Evolutionary conservation across 2,797 vertebrate genomes (phyloP), one percentile per base, ranked within the genome.

Genomic region (Sebastes baramenuke): DNA sequence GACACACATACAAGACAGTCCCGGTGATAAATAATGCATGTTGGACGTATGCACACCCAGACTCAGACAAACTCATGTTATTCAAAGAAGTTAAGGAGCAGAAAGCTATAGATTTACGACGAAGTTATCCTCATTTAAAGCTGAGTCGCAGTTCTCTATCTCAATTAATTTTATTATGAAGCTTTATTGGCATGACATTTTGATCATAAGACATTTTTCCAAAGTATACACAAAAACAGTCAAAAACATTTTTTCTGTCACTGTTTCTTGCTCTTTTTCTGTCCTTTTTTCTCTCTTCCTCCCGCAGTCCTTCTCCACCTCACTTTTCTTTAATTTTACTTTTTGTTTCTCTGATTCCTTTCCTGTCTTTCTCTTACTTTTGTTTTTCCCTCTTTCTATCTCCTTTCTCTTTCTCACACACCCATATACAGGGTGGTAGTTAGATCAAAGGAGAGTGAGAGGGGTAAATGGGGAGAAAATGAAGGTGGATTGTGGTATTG

Each of bases 11-110:
- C 22, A 25, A 73, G 42, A 54, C 55, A 62, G 68, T 64, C 73
- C 49, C 68, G 65, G 46, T 72, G 34, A 86, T 86, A 77, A 87
- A 83, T 90, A 78, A 87, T 87, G 60, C 73, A 79, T 76, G 79
- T 64, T 20, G 30, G 55, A 67, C 5, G 27, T 27, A 71, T 54
- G 36, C 79, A 79, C 60, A 71, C 42, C 36, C 25, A 59, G 14
- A 60, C 25, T 6, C 30, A 64, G 22, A 65, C 34, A 65, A 38
- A 64, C 32, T 22, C 61, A 2, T 0, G 7, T 32, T 12, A 36
- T 62, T 36, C 22, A 65, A 65, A 42, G 18, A 56, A 80, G 62
- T 75, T 61, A 16, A 77, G 67, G 36, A 77, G 64, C 24, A 67
- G 61, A 72, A 46, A 75, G 27, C 27, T 27, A 18, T 46, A 52